Percentiles rank a stretch among this genome's conserved stretches.
Conservation (phyloP, 2,113 vertebrate genomes). For the Megaceryle maxima region DNA sequence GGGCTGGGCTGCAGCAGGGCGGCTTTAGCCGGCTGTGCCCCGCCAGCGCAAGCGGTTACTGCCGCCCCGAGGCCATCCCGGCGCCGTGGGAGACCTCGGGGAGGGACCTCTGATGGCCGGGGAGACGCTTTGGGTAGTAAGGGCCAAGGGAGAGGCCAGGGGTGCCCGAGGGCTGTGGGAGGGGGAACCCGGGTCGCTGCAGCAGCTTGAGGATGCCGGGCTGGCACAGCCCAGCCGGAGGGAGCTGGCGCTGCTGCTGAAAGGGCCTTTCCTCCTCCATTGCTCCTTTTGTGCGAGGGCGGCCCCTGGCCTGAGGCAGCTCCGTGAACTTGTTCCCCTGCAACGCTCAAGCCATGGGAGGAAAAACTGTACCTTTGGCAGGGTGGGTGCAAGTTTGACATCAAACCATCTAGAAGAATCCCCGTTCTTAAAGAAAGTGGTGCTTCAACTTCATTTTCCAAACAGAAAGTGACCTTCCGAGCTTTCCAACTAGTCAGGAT, state of each 20-base stretch:
- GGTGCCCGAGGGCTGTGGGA: neutral
- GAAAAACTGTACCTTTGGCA: neutral
- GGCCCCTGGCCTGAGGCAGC: accelerated
- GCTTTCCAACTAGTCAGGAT: neutral
- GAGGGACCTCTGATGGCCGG: neutral
- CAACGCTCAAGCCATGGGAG: neutral
- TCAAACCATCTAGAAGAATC: neutral
- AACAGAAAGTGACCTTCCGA: neutral
- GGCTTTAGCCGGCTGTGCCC: too few species aligned
- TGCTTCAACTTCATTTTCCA: neutral
- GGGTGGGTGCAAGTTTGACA: neutral
- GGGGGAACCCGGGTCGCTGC: too few species aligned
- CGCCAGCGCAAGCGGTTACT: too few species aligned
- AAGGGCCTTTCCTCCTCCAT: neutral
- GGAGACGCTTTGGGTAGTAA: neutral
- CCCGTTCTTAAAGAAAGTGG: neutral
- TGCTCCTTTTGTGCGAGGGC: neutral
- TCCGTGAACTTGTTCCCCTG: too few species aligned
- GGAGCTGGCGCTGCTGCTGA: neutral
- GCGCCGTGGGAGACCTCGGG: too few species aligned
- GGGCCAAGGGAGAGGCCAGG: accelerated
- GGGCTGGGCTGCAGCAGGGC: too few species aligned
- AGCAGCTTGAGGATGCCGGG: neutral
- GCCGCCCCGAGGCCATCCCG: too few species aligned
- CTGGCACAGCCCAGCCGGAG: neutral